Evolutionary conservation across 1,140 invertebrate species (phyloP), one percentile per base, ranked within the genome.

Genomic region (Megalopta genalis): DNA sequence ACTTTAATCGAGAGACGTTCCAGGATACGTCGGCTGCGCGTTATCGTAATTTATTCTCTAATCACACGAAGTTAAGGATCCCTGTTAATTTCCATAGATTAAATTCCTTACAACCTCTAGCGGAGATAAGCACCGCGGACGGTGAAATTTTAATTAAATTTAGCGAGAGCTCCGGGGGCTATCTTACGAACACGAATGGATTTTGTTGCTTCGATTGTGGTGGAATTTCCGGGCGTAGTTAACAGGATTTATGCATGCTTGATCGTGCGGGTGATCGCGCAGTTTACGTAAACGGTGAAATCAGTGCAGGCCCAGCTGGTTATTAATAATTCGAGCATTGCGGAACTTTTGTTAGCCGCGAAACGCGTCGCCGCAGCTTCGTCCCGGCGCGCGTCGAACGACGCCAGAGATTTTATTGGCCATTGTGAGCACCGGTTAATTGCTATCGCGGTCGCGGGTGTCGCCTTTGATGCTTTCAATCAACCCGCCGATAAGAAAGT

Each of bases 401-500:
- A 46, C 39, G 12, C 39, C 3, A 18, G 9, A 23, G 23, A 37
- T n/a, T 69, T 54, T 57, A 54, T 69, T 37, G 27, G 6, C 4
- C 25, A 69, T 57, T 54, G 25, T 32, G 27, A n/a, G 10, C 21
- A 5, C 1, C 6, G 18, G 32, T 77, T 77, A 77, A 77, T 52
- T 21, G 18, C 49, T 21, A 1, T 52, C 18, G 0, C 49, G 14
- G 16, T 52, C 16, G 16, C 18, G 54, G 52, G 32, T 46, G 37
- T 75, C 63, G 63, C 60, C 39, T 25, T 46, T 68, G 42, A 52
- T 52, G 42, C 32, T 27, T 70, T 59, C 42, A 71, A 77, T 64
- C 27, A 12, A 0, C 25, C 4, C 52, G 42, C n/a, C 65, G 67
- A 82, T 84, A 82, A 75, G 65, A 65, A 64, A 76, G 54, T 37